phyloP scores from a whole-genome alignment of 2,888 invertebrate genomes.

The Itoplectis maculator region DNA sequence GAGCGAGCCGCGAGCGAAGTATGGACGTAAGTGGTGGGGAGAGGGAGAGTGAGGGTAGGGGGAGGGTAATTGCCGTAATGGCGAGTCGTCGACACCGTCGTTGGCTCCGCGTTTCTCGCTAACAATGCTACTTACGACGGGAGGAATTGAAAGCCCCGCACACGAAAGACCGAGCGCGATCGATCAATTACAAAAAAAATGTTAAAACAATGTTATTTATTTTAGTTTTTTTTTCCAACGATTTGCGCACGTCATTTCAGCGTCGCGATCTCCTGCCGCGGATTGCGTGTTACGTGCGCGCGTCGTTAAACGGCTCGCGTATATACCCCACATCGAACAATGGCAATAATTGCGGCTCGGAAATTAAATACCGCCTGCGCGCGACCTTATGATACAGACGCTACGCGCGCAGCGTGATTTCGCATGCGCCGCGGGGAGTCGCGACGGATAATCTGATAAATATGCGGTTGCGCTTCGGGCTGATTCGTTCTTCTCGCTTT shows the following conservation, averaged over 20 bases:
- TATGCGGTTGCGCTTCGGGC: neutral
- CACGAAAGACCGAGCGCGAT: constrained; percentile 50
- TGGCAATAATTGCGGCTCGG: constrained; percentile 27
- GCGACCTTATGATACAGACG: constrained; percentile 36
- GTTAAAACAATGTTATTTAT: too few relatives aligned
- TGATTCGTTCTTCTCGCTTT: neutral
- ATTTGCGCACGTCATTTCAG: too few relatives aligned
- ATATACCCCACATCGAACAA: constrained; percentile 39
- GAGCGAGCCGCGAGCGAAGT: constrained; percentile 36
- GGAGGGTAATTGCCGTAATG: constrained; percentile 71
- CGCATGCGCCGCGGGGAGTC: constrained; percentile 1
- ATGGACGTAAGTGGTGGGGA: too few relatives aligned
- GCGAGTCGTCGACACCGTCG: constrained; percentile 65
- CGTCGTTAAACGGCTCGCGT: constrained; percentile 53
- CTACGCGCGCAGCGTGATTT: constrained; percentile 14
- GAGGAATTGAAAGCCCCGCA: constrained; percentile 52
- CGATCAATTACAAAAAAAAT: neutral
- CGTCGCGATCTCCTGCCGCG: constrained; percentile 8
- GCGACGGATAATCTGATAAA: constrained; percentile 1
- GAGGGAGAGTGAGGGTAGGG: constrained; percentile 47
- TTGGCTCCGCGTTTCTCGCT: constrained; percentile 56
- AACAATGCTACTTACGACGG: constrained; percentile 48
- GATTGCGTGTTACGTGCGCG: constrained; percentile 49
- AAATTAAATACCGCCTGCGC: constrained; percentile 12
- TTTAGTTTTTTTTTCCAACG: too few relatives aligned